Evolutionary conservation across 2,797 vertebrate genomes (phyloP).

Genomic region (Hipposideros larvatus): DNA sequence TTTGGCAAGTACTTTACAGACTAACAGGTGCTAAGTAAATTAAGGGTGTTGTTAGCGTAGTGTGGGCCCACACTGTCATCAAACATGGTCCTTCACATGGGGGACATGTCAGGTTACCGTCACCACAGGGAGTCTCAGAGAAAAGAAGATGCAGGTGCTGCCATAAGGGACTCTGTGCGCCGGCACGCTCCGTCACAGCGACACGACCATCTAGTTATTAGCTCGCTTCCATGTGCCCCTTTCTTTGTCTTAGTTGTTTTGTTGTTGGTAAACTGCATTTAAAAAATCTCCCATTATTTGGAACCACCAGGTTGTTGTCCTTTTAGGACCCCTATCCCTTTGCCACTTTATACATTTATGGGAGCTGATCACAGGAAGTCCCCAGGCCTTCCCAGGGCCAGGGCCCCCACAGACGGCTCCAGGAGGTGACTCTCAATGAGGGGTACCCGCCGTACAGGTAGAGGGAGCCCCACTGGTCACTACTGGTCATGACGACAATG

Average conservation of each 20-base stretch:
- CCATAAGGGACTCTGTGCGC: neutral
- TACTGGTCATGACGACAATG: neutral
- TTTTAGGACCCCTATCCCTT: neutral
- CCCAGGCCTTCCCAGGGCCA: neutral
- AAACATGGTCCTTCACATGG: neutral
- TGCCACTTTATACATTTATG: neutral
- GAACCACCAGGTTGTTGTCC: neutral
- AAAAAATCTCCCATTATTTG: neutral
- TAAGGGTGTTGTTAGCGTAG: neutral
- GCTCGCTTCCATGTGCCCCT: neutral
- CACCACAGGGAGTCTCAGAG: fast-evolving
- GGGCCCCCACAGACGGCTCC: neutral
- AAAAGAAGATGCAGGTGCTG: neutral
- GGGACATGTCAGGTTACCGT: neutral
- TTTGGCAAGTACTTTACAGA: neutral
- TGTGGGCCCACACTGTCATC: neutral
- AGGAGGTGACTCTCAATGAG: neutral
- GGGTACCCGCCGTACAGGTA: too few species aligned
- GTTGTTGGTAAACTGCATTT: neutral
- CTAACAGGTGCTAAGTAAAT: neutral
- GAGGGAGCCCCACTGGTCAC: neutral
- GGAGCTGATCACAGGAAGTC: neutral
- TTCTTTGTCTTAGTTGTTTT: too few species aligned
- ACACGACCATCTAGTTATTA: too few species aligned
- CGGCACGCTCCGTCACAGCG: neutral